phyloP scores from a whole-genome alignment of 2,113 vertebrate species.

The Tetraodon nigroviridis region DNA sequence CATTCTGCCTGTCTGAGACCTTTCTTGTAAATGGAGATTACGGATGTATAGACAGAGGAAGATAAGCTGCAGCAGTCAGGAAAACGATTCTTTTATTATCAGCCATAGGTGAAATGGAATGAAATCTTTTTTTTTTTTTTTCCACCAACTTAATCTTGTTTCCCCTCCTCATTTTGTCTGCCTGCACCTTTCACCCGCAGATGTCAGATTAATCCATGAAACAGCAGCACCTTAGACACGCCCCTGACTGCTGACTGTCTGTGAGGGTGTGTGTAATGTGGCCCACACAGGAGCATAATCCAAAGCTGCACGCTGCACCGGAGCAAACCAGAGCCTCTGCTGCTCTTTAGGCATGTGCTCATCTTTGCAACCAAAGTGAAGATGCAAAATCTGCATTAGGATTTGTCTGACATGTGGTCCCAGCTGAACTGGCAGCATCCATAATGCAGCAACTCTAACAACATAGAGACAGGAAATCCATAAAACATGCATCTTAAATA shows the following conservation, averaged over 20 bases:
- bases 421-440: constrained; percentile 10
- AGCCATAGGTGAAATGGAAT: too few species aligned
- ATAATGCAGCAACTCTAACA: constrained; percentile 47
- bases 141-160: too few species aligned
- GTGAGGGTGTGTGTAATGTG: constrained; percentile 1
- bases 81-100: too few species aligned
- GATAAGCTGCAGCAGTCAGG: too few species aligned
- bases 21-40: too few species aligned
- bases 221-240: constrained; percentile 16
- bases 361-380: constrained; percentile 37
- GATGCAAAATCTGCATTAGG: constrained; percentile 1
- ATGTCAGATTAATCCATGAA: not conserved
- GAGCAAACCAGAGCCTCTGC: constrained; percentile 5
- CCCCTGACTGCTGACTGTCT: constrained; percentile 6
- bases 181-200: not conserved
- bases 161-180: too few species aligned
- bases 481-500: constrained; percentile 34
- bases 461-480: constrained; percentile 28
- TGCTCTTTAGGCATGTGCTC: constrained; percentile 6
- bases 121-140: too few species aligned
- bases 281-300: constrained; percentile 53
- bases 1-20: too few species aligned
- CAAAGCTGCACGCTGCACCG: constrained; percentile 32
- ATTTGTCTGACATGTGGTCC: not conserved
- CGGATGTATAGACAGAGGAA: too few species aligned